Conservation (phyloP, 1,140 invertebrate species). For the Caerostris extrusa region DNA sequence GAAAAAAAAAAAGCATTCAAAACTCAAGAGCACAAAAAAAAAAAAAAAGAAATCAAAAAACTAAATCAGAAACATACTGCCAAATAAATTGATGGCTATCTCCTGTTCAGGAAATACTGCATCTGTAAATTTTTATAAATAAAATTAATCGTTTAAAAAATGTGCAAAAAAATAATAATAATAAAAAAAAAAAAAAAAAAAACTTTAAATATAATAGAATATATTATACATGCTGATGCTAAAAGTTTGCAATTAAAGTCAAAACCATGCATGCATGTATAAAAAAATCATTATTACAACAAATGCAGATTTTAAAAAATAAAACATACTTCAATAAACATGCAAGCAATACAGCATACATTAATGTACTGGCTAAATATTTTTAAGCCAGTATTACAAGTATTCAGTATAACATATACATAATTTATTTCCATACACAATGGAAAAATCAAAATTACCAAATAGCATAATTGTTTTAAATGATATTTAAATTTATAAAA, state of each 20-base stretch:
- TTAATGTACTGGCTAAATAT: too few species aligned
- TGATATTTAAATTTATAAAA: too few species aligned
- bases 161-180: not conserved
- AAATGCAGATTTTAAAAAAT: too few species aligned
- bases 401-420: too few species aligned
- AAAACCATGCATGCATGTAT: not conserved
- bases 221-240: not conserved
- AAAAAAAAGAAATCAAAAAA: constrained; percentile 62
- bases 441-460: too few species aligned
- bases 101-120: constrained; percentile 82
- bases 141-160: constrained; percentile 65
- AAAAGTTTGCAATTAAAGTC: not conserved
- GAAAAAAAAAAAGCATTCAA: not conserved
- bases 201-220: not conserved
- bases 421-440: too few species aligned
- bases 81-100: constrained; percentile 82
- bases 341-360: too few species aligned
- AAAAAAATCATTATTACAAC: not conserved
- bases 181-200: not conserved
- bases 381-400: too few species aligned
- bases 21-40: constrained; percentile 36
- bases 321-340: too few species aligned
- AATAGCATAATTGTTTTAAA: too few species aligned
- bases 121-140: constrained; percentile 80
- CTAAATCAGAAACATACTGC: constrained; percentile 78